Conservation (phyloP, 2,797 vertebrate species). For the Syndactyla subalaris region DNA sequence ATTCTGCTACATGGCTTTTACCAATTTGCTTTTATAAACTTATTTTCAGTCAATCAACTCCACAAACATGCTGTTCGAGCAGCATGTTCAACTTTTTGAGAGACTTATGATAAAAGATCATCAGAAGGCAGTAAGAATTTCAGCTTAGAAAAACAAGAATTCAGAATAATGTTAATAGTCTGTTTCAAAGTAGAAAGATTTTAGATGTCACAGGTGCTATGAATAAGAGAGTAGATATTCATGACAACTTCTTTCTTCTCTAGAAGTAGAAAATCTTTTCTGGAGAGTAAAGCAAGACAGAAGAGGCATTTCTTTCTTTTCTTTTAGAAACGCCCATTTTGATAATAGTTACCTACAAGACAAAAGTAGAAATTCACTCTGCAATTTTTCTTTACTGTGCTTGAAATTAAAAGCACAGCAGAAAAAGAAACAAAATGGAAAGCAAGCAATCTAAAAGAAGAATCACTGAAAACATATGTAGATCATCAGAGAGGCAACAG, state of each 20-base stretch:
- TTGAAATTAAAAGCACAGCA: neutral
- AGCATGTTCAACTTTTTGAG: constrained; percentile 2
- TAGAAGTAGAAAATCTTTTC: neutral
- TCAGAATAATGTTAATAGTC: constrained; percentile 20
- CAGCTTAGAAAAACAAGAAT: constrained; percentile 44
- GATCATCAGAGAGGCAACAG: constrained; percentile 4
- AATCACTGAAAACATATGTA: constrained; percentile 14
- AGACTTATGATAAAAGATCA: neutral
- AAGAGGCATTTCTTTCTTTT: neutral
- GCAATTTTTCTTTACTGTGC: constrained; percentile 10
- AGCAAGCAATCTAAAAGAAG: constrained; percentile 16
- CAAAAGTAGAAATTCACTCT: constrained; percentile 1
- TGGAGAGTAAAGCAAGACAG: neutral
- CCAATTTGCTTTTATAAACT: neutral
- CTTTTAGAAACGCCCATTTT: neutral
- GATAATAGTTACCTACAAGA: neutral
- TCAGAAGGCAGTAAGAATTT: constrained; percentile 44
- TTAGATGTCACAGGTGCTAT: neutral
- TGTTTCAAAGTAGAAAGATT: constrained; percentile 23
- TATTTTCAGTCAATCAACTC: constrained; percentile 5
- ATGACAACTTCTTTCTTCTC: constrained; percentile 21
- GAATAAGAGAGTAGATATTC: constrained; percentile 1
- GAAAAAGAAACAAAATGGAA: constrained; percentile 4
- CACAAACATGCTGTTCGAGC: constrained; percentile 16
- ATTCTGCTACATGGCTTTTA: neutral